Base-by-base conservation (phyloP, 2,113 vertebrate genomes). In the Uria lomvia region DNA sequence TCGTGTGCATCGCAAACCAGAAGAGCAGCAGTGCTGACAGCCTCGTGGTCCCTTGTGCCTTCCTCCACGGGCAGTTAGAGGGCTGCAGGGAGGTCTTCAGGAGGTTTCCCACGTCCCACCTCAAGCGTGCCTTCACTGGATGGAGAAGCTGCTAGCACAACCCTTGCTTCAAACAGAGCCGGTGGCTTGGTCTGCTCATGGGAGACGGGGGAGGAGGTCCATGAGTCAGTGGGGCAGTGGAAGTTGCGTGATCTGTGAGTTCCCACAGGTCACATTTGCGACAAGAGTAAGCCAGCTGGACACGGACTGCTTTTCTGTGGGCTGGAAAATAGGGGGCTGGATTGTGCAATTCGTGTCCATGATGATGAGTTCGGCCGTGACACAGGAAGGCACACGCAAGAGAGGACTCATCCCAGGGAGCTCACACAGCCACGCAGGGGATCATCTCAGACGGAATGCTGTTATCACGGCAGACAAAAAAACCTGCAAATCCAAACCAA, bases 91-190 rank as follows among this genome's bases (percentile, higher is more conserved):
- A 71, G 14, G 21, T 38, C 62, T 87, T 11, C 5, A 2, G 42
- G 36, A 42, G 15, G 16, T 42, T 74, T 74, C 30, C 68, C 18
- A 7, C 2, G 3, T 56, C 49, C 43, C 53, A 72, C 42, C 15
- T 59, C 3, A 5, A 67, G 27, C 0, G 0, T 9, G 32, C 24
- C 16, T 67, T 52, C 17, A 19, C 65, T 27, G 43, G 73, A 3
- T 45, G 73, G 65, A 60, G 63, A 60, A n/a, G 38, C 11, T 20
- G 36, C 36, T 27, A 24, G 38, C 8, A 15, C 2, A 22, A 6
- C 15, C 36, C 23, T 32, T 40, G 30, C 59, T 80, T 80, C 59
- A 23, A 42, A 62, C 5, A 1, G 5, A 49, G 52, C 29, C 0
- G 0, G 11, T 12, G 42, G 17, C 60, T 68, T 6, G 26, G 7